Percentiles rank a stretch among this genome's conserved stretches.
Conservation (phyloP, 2,797 vertebrate genomes). For the Parambassis ranga region DNA sequence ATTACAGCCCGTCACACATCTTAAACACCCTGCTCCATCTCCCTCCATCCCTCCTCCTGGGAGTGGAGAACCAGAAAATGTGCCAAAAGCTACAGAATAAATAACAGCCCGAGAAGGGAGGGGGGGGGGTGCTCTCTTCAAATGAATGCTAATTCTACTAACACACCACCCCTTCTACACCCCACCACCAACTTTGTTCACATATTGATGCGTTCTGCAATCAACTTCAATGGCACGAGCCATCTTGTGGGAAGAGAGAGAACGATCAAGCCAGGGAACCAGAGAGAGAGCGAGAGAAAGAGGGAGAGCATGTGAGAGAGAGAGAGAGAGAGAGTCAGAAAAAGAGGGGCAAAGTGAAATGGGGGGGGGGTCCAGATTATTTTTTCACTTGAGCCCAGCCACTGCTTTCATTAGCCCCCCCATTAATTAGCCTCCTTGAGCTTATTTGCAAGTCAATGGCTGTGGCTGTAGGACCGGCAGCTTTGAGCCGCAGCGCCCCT, state of each 20-base stretch:
- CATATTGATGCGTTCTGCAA: slow-evolving; percentile 88
- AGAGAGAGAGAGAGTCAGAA: slow-evolving; percentile 33
- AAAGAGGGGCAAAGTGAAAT: slow-evolving; percentile 42
- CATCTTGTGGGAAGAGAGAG: slow-evolving; percentile 71
- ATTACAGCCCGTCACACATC: slow-evolving; percentile 88
- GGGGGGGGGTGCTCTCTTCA: slow-evolving; percentile 79
- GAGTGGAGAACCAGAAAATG: slow-evolving; percentile 83
- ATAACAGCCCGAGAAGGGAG: slow-evolving; percentile 77
- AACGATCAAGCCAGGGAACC: slow-evolving; percentile 23
- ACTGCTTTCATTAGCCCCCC: slow-evolving; percentile 93
- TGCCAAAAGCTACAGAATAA: slow-evolving; percentile 95
- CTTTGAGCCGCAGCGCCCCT: slow-evolving; percentile 90
- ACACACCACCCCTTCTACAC: slow-evolving; percentile 35
- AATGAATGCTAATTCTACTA: slow-evolving; percentile 93
- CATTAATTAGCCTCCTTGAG: slow-evolving; percentile 98
- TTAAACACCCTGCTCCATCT: slow-evolving; percentile 86
- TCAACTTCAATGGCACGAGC: slow-evolving; percentile 89
- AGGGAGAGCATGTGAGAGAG: neutral
- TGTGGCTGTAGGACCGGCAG: slow-evolving; percentile 92
- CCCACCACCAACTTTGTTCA: slow-evolving; percentile 85
- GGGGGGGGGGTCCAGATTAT: slow-evolving; percentile 84
- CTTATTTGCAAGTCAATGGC: slow-evolving; percentile 98
- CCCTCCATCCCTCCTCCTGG: slow-evolving; percentile 77
- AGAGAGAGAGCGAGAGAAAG: slow-evolving; percentile 2
- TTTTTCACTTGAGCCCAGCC: slow-evolving; percentile 87